Percentiles rank a stretch among this genome's conserved stretches.
Evolutionary conservation across 2,888 invertebrate species (phyloP).

Genomic region (Cantharis lateralis): DNA sequence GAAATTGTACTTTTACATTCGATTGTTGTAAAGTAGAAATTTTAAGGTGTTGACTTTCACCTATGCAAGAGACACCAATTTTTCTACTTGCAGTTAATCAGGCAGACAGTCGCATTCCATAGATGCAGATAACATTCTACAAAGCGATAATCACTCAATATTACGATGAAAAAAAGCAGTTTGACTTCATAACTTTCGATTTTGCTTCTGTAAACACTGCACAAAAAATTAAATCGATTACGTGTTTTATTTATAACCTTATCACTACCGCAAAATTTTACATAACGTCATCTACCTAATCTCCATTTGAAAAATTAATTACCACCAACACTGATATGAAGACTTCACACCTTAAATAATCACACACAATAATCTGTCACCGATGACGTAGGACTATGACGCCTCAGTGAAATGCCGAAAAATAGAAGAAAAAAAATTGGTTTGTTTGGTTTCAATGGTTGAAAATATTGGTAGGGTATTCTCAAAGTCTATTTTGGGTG

Average conservation of each 20-base stretch:
- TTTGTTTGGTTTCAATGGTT: too few species aligned
- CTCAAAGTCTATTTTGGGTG: too few species aligned
- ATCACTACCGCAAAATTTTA: neutral
- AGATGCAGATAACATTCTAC: constrained; percentile 2
- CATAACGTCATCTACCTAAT: neutral
- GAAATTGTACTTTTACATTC: neutral
- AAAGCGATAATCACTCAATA: neutral
- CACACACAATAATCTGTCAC: neutral
- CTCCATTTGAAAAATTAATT: neutral
- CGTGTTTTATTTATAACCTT: neutral
- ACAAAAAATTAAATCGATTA: neutral
- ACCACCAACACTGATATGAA: neutral
- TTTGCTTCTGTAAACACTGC: neutral
- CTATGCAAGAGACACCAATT: neutral
- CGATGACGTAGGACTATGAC: too few species aligned
- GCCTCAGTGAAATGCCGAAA: too few species aligned
- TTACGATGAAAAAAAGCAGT: neutral
- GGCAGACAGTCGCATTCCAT: neutral
- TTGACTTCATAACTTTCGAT: neutral
- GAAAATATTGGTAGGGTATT: too few species aligned
- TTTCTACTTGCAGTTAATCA: neutral
- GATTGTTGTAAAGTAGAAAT: neutral
- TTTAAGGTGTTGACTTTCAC: neutral
- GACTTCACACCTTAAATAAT: neutral
- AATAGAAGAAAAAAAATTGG: too few species aligned